Evolutionary conservation across 2,797 vertebrate genomes (phyloP).

Genomic region (Ispidina lecontei): DNA sequence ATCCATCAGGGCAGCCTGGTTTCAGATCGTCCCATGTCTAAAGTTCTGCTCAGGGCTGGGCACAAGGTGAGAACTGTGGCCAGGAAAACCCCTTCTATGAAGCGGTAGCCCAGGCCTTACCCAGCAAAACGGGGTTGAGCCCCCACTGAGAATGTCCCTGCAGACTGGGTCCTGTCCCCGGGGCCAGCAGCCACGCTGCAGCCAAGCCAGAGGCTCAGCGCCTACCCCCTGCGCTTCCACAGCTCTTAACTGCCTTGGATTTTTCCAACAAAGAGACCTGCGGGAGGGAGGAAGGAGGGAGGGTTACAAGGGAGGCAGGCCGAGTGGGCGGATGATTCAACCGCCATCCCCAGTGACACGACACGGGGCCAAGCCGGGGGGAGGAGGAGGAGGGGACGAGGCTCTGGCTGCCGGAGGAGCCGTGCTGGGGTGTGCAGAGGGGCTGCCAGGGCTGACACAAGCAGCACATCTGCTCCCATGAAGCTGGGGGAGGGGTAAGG

Average conservation of each 20-base stretch:
- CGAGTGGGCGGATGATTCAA: constrained; percentile 59
- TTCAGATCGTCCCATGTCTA: neutral
- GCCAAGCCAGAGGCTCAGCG: neutral
- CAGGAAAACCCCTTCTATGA: neutral
- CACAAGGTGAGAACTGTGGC: accelerated
- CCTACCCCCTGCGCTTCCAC: neutral
- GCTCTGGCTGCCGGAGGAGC: neutral
- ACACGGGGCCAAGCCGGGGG: constrained; percentile 20
- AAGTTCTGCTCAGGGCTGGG: neutral
- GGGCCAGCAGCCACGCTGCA: neutral
- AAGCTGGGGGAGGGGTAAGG: constrained; percentile 51
- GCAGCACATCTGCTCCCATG: constrained; percentile 62
- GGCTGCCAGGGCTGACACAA: constrained; percentile 54
- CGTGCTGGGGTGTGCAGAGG: neutral
- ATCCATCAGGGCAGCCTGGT: neutral
- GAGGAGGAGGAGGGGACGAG: neutral
- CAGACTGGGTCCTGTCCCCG: accelerated
- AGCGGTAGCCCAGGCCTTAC: neutral
- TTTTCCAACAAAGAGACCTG: constrained; percentile 67
- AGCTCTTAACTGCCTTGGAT: constrained; percentile 34
- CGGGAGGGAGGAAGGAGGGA: constrained; percentile 10
- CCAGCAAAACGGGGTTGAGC: accelerated
- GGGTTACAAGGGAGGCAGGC: constrained; percentile 43
- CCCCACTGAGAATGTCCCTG: accelerated
- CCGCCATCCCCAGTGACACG: constrained; percentile 34